Evolutionary conservation across 2,113 vertebrate species (phyloP).

Genomic region (Mastomys natalensis): DNA sequence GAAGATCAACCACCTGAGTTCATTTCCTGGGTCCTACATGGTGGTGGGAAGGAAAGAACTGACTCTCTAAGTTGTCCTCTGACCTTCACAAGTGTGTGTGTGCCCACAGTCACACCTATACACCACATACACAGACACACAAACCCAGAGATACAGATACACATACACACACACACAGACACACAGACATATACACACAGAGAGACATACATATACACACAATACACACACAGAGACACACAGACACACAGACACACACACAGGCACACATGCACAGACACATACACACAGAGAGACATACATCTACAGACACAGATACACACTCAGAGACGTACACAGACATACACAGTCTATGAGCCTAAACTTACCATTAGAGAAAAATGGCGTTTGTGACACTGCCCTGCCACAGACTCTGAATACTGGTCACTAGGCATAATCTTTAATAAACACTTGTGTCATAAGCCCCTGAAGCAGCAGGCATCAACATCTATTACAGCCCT

Average conservation of each 20-base stretch:
- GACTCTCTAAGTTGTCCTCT: not conserved
- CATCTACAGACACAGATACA: not conserved
- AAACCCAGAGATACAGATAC: not conserved
- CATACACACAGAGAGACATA: not conserved
- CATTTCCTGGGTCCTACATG: too few relatives aligned
- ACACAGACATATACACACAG: too few relatives aligned
- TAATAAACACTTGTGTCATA: not conserved
- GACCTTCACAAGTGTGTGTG: too few relatives aligned
- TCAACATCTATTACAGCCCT: rapidly evolving
- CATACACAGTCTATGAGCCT: not conserved
- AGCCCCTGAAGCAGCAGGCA: rapidly evolving
- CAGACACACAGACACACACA: not conserved
- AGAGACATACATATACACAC: too few relatives aligned
- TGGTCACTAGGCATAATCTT: not conserved
- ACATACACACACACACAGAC: rapidly evolving
- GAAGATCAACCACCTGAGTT: not conserved
- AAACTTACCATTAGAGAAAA: rapidly evolving
- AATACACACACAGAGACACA: too few relatives aligned
- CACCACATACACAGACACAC: not conserved
- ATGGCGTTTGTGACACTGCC: rapidly evolving
- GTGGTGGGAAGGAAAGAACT: not conserved
- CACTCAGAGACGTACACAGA: not conserved
- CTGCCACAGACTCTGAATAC: rapidly evolving
- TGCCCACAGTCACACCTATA: not conserved
- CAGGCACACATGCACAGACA: not conserved